Base-by-base conservation (phyloP, 2,888 invertebrate genomes). In the Ernsta delagoae region DNA sequence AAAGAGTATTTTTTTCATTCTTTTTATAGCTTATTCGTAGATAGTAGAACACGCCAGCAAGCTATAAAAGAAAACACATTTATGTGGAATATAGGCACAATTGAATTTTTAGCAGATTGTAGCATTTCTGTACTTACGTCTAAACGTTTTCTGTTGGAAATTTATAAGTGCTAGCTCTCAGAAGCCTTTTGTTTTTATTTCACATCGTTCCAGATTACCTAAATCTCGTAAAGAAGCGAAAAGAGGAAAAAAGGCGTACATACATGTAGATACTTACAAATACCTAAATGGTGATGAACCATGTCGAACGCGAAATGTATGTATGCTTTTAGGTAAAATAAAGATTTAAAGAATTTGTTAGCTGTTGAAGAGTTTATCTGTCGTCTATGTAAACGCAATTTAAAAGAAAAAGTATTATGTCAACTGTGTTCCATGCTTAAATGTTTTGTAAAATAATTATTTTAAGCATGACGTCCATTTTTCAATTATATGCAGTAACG, bases 91-190 rank as follows among this genome's bases (percentile, higher is more conserved):
- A 24, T 53, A 53, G 24, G 24, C 12, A 53, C 53, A 53, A 53
- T 53, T 53, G 53, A 53, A 53, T 53, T 53, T 53, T 53, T 53
- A 53, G 24, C 24, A 24, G 53, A 53, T 53, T 53, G 53, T 8
- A 53, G 53, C 24, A 53, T 53, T 53, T 53, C 24, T 53, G 24
- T 53, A 53, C 9, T 53, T 53, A 7, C 9, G 53, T 24, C 53
- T 53, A 53, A 53, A 53, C 24, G 24, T 24, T 53, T 53, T 50
- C 5, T 53, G 24, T 53, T 9, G 8, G 53, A 53, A 53, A 53
- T 53, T 50, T 50, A 50, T 50, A 50, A 50, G 50, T 50, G 7
- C 16, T 50, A 12, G 16, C n/a, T 16, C 16, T 16, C 50, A 8
- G 7, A 16, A 50, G 16, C 7, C 16, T 16, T 50, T 16, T 16